Percentiles rank a stretch among this genome's conserved stretches.
Evolutionary conservation across 2,113 vertebrate species (phyloP).

Genomic region (Cygnus buccinator): DNA sequence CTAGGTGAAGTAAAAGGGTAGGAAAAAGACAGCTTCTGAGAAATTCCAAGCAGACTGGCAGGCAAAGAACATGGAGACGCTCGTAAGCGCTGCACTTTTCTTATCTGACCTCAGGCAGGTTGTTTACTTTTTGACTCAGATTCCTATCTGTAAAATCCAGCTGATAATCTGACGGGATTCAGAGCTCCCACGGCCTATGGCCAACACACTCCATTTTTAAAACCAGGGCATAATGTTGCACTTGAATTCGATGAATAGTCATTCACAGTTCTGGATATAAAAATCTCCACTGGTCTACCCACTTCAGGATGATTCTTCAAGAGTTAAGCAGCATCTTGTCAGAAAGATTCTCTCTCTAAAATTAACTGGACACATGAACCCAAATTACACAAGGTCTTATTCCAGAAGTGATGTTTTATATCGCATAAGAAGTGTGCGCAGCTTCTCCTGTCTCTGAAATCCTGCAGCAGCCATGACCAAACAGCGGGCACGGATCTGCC

Average conservation of each 20-base stretch:
- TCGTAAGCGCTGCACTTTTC: background rate
- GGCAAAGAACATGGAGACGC: background rate
- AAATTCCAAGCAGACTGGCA: background rate
- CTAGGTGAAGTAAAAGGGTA: background rate
- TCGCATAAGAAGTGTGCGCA: fast-evolving
- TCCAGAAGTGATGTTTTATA: background rate
- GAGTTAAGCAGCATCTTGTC: background rate
- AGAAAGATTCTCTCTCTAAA: background rate
- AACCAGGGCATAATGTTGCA: background rate
- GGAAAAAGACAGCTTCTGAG: background rate
- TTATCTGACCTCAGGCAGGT: background rate
- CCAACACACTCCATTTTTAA: background rate
- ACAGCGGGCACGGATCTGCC: background rate
- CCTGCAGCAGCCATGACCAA: background rate
- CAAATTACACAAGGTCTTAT: background rate
- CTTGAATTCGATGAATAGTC: background rate
- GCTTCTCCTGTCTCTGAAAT: background rate
- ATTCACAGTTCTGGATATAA: background rate
- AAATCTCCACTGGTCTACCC: background rate
- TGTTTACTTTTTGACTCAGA: background rate
- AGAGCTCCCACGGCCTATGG: background rate
- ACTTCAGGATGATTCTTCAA: background rate
- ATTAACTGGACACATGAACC: background rate
- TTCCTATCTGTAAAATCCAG: background rate
- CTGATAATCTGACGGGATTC: background rate